These are phyloP conservation scores for Coenonympha arcania DNA, from an alignment of 2,888 invertebrate species.

Conservation along the genomic window DNA sequence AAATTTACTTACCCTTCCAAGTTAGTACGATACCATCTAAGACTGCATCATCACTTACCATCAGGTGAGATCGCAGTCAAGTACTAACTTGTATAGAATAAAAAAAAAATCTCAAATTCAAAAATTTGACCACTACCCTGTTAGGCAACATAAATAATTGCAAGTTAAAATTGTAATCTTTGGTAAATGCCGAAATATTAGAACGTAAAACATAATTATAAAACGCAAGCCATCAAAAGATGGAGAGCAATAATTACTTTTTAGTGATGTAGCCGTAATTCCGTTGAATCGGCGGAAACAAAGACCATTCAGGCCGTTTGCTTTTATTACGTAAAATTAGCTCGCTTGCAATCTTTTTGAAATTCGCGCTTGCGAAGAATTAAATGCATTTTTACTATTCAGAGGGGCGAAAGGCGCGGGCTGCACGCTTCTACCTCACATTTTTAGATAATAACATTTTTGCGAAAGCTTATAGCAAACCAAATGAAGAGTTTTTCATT, in stretches of 20 bases:
- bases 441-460: conserved; percentile 7
- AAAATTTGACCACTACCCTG: too few relatives aligned
- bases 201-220: neutral
- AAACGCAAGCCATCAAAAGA: neutral
- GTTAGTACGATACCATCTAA: too few relatives aligned
- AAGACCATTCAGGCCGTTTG: conserved; percentile 27
- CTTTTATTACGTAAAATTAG: conserved; percentile 30
- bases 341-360: conserved; percentile 28
- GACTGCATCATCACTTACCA: too few relatives aligned
- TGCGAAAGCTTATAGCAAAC: neutral
- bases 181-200: neutral
- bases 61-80: too few relatives aligned
- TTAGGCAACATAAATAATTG: too few relatives aligned
- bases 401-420: conserved; percentile 17
- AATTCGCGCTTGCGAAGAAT: conserved; percentile 26
- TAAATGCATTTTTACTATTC: conserved; percentile 25
- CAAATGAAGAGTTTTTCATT: neutral
- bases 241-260: conserved; percentile 16
- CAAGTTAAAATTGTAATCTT: neutral
- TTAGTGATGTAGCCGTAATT: conserved; percentile 20
- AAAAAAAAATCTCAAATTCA: too few relatives aligned
- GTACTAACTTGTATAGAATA: too few relatives aligned
- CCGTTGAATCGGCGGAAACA: conserved; percentile 24
- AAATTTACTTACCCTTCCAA: too few relatives aligned
- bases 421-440: conserved; percentile 3